Evolutionary conservation across 1,140 invertebrate genomes (phyloP).

Genomic region (Mylabris phalerata): DNA sequence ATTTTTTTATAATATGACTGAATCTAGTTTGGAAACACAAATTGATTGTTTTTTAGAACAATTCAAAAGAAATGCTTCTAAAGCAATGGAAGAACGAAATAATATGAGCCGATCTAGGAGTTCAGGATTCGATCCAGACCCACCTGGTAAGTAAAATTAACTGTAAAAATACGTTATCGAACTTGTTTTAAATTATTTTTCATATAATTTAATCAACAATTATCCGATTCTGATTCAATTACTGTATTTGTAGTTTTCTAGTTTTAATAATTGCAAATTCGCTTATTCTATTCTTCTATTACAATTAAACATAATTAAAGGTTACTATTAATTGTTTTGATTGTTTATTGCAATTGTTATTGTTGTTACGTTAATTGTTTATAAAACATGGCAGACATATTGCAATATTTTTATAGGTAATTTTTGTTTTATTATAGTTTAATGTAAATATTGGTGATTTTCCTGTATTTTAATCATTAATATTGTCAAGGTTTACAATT

Average conservation of each 20-base stretch:
- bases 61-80: constrained; percentile 66
- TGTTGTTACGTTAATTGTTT: no score
- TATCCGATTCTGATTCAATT: neutral
- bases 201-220: neutral
- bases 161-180: neutral
- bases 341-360: no score
- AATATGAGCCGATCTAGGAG: constrained; percentile 18
- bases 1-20: constrained; percentile 45
- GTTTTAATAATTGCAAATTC: neutral
- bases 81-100: constrained; percentile 57
- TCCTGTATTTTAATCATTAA: neutral
- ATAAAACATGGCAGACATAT: no score
- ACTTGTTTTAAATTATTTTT: constrained; percentile 1
- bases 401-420: no score
- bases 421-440: no score
- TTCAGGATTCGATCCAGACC: constrained; percentile 28
- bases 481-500: neutral
- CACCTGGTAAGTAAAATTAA: constrained; percentile 22
- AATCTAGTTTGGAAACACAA: constrained; percentile 65
- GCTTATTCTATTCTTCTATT: neutral
- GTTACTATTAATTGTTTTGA: no score
- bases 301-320: neutral
- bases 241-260: neutral
- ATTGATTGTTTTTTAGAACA: constrained; percentile 76
- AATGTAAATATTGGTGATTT: no score